A percentile compares a stretch with the other conserved stretches of the same genome.
Evolutionary conservation across 2,797 vertebrate genomes (phyloP).

Genomic region (Muscicapa striata): DNA sequence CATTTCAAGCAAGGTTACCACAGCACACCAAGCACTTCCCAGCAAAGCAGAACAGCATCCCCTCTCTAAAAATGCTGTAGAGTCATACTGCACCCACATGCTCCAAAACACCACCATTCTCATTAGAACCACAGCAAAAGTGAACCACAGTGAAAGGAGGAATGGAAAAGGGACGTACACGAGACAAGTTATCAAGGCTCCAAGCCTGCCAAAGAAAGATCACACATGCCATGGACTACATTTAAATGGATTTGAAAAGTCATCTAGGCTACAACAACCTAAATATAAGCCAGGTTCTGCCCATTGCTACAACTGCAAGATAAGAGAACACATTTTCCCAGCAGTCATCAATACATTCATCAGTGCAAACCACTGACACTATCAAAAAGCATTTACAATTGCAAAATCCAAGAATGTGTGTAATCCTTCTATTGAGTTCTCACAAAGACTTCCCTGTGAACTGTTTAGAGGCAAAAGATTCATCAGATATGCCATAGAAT

Average conservation of each 20-base stretch:
- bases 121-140: not conserved
- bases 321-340: constrained; percentile 52
- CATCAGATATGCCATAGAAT: constrained; percentile 41
- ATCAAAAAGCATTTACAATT: constrained; percentile 49
- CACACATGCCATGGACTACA: not conserved
- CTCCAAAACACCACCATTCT: not conserved
- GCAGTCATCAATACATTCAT: constrained; percentile 51
- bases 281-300: not conserved
- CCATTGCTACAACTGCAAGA: not conserved
- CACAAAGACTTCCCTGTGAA: constrained; percentile 59
- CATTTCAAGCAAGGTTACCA: not conserved
- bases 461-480: constrained; percentile 27
- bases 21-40: not conserved
- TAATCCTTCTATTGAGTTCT: constrained; percentile 57
- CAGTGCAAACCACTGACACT: constrained; percentile 47
- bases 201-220: not conserved
- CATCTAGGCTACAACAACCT: not conserved
- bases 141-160: not conserved
- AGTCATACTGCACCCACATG: not conserved
- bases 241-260: not conserved
- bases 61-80: not conserved
- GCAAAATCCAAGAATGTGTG: constrained; percentile 41
- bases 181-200: not conserved
- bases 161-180: not conserved
- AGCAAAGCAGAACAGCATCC: not conserved